Evolutionary conservation across 2,888 invertebrate species (phyloP).

Genomic region (Eristalinus aeneus): DNA sequence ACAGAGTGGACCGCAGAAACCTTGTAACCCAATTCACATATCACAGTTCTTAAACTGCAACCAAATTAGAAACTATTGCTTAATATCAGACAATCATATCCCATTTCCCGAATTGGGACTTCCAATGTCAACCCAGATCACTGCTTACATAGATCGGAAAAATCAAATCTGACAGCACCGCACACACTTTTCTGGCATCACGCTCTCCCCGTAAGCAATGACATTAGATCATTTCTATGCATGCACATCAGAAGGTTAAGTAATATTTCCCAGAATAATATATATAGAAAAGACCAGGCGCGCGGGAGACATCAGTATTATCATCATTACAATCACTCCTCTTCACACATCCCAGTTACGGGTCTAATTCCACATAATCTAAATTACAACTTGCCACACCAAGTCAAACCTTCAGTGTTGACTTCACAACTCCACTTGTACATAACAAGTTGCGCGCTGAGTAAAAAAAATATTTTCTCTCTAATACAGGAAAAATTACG

Average conservation of each 20-base stretch:
- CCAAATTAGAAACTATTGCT: background rate
- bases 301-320: background rate
- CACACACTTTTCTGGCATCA: background rate
- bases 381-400: conserved; percentile 36
- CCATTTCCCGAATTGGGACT: background rate
- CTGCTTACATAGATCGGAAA: background rate
- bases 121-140: background rate
- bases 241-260: conserved; percentile 18
- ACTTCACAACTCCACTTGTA: background rate
- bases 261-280: conserved; percentile 13
- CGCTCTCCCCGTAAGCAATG: conserved; percentile 12
- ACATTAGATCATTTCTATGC: conserved; percentile 3
- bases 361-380: background rate
- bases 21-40: background rate
- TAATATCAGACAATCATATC: background rate
- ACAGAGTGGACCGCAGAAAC: too few relatives aligned
- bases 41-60: background rate
- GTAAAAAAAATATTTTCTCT: conserved; percentile 15
- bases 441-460: conserved; percentile 21
- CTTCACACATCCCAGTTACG: background rate
- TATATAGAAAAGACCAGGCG: background rate
- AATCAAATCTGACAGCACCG: background rate
- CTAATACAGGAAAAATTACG: background rate
- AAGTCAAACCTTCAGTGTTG: background rate
- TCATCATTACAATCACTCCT: background rate